Conservation (phyloP, 1,140 invertebrate species). For the Hyles vespertilio region DNA sequence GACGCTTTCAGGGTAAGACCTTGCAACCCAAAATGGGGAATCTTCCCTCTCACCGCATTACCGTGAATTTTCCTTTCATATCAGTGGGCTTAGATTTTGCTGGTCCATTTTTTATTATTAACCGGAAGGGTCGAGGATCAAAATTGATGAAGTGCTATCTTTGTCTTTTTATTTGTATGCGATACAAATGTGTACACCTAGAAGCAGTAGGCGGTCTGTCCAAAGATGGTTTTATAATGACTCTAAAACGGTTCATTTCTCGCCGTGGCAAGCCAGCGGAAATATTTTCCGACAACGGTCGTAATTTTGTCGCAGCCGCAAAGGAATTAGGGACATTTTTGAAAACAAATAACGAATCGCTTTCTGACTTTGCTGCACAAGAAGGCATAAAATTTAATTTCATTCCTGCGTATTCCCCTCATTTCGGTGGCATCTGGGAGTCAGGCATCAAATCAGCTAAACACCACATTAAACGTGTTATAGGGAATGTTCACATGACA, state of each 20-base stretch:
- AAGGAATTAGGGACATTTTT: slow-evolving; percentile 15
- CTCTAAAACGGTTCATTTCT: slow-evolving; percentile 15
- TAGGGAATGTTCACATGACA: slow-evolving; percentile 29
- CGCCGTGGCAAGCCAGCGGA: slow-evolving; percentile 39
- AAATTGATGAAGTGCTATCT: too few species aligned
- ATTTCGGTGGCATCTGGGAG: slow-evolving; percentile 44
- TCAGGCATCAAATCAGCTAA: slow-evolving; percentile 46
- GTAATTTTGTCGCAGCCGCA: slow-evolving; percentile 43
- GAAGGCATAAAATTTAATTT: slow-evolving; percentile 10
- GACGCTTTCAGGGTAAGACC: slow-evolving; percentile 4
- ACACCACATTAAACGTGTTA: slow-evolving; percentile 6
- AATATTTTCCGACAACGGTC: slow-evolving; percentile 50
- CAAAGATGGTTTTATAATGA: slow-evolving; percentile 13
- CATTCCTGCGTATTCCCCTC: slow-evolving; percentile 13
- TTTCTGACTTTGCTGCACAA: neutral
- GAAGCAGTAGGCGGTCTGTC: too few species aligned
- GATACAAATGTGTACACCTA: too few species aligned
- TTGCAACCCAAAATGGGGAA: slow-evolving; percentile 10
- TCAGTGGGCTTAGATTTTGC: slow-evolving; percentile 39
- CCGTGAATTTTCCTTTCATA: slow-evolving; percentile 14
- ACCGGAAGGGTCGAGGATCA: neutral
- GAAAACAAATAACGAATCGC: neutral
- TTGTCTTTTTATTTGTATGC: too few species aligned
- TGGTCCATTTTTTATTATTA: slow-evolving; percentile 38
- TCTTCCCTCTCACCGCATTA: slow-evolving; percentile 26